Percentiles rank a stretch among this genome's conserved stretches.
These are phyloP conservation scores for Capreolus pygargus DNA, from an alignment of 2,113 vertebrate species.

Conservation along the genomic window DNA sequence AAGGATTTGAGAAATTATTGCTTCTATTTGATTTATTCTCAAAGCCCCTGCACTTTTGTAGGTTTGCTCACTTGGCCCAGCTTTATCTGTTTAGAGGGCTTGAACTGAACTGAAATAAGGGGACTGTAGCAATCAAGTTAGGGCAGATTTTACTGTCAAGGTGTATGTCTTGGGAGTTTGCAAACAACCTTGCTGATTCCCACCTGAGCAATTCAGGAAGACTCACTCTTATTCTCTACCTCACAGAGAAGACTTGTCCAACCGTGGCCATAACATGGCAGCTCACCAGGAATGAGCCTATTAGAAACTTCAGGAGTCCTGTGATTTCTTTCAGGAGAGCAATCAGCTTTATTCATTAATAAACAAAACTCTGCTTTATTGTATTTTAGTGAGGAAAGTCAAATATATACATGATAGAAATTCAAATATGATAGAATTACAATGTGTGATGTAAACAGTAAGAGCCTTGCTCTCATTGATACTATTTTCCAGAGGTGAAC, in stretches of 20 bases:
- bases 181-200: accelerated
- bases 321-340: not conserved
- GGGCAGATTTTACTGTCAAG: not conserved
- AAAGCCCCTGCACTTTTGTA: not conserved
- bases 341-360: not conserved
- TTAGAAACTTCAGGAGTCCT: not conserved
- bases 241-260: not conserved
- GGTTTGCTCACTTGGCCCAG: not conserved
- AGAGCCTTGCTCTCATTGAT: not conserved
- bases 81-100: not conserved
- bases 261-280: not conserved
- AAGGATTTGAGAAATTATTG: not conserved
- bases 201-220: not conserved
- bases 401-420: not conserved
- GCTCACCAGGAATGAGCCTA: not conserved
- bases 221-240: not conserved
- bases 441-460: accelerated
- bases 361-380: not conserved
- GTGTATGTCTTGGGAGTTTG: not conserved
- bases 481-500: not conserved
- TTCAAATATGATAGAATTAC: not conserved
- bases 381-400: not conserved
- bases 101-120: not conserved
- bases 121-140: not conserved
- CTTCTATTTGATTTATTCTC: not conserved